Conservation (phyloP, 2,888 invertebrate species). For the Sarcophaga variegata region DNA sequence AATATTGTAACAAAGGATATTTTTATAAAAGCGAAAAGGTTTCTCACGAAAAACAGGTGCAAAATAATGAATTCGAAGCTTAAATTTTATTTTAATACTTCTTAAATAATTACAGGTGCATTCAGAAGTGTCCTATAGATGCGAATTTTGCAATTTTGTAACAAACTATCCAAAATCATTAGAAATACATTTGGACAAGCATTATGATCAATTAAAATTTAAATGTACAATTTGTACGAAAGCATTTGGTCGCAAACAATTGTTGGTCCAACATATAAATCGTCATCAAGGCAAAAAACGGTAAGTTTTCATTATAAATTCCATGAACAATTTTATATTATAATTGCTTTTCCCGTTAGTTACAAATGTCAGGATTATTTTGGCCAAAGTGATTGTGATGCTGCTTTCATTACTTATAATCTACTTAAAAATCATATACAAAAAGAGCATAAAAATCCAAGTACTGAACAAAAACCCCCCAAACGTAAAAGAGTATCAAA, state of each 20-base stretch:
- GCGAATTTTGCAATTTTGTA: constrained; percentile 76
- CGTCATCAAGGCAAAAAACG: constrained; percentile 75
- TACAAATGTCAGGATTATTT: constrained; percentile 56
- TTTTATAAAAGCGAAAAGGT: constrained; percentile 79
- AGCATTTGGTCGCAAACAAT: constrained; percentile 77
- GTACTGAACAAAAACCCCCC: background rate
- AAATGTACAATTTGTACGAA: constrained; percentile 76
- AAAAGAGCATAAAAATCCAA: constrained; percentile 58
- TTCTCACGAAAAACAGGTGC: constrained; percentile 62
- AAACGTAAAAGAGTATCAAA: background rate
- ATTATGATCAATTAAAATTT: constrained; percentile 75
- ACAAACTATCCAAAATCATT: constrained; percentile 77
- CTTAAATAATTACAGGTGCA: constrained; percentile 71
- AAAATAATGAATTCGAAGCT: constrained; percentile 69
- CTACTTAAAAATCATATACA: constrained; percentile 68
- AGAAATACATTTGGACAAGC: constrained; percentile 77
- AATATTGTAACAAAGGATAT: constrained; percentile 78
- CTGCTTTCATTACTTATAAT: constrained; percentile 57
- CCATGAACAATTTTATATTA: background rate
- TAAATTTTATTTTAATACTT: background rate
- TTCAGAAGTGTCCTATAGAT: constrained; percentile 72
- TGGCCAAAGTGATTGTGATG: constrained; percentile 59
- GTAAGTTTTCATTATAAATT: constrained; percentile 62
- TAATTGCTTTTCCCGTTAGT: constrained; percentile 12
- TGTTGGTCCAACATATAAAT: constrained; percentile 75